Evolutionary conservation across 2,888 invertebrate species (phyloP).

Genomic region (Abscondita cerata): DNA sequence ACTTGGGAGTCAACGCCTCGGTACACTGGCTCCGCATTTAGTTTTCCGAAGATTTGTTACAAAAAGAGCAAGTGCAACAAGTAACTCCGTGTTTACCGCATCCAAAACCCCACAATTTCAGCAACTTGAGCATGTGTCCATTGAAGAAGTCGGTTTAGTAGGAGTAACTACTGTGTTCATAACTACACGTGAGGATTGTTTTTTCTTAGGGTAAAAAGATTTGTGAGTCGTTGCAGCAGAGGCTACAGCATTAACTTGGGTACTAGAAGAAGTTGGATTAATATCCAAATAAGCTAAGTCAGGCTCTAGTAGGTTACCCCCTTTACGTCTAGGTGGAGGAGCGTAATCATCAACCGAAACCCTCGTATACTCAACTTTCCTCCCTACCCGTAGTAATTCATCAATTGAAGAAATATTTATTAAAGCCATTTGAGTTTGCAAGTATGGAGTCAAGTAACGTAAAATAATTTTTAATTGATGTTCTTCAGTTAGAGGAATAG

Average conservation of each 20-base stretch:
- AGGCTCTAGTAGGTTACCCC: background rate
- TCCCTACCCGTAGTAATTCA: background rate
- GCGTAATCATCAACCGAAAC: background rate
- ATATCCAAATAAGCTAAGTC: background rate
- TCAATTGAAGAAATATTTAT: background rate
- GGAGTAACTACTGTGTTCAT: too few species aligned
- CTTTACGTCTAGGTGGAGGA: background rate
- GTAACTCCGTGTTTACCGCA: background rate
- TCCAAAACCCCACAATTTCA: background rate
- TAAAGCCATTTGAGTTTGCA: background rate
- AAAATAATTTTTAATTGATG: background rate
- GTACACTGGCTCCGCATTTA: too few species aligned
- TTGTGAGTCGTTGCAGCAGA: too few species aligned
- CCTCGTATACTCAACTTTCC: background rate
- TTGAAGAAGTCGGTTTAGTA: too few species aligned
- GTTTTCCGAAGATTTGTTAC: too few species aligned
- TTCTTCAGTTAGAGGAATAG: background rate
- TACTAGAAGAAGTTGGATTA: too few species aligned
- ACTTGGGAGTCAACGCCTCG: too few species aligned
- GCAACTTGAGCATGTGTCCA: too few species aligned
- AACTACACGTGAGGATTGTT: too few species aligned
- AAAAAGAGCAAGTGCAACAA: too few species aligned
- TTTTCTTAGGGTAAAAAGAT: too few species aligned
- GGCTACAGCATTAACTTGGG: too few species aligned
- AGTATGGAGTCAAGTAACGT: background rate